Evolutionary conservation across 1,140 invertebrate species (phyloP).

Genomic region (Drosophila tristis): DNA sequence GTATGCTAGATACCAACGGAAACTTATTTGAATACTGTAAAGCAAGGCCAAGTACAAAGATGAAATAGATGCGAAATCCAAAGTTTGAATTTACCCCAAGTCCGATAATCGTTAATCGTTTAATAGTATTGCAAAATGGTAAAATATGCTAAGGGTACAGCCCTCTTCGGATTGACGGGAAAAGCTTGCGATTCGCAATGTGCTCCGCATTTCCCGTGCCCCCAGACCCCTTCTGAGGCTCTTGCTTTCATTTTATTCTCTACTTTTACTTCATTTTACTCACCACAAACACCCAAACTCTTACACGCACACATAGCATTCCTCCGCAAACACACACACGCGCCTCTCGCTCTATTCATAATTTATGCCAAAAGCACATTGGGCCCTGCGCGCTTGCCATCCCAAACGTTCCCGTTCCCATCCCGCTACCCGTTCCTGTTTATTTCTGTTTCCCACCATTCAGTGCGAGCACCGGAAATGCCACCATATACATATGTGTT

Average conservation of each 20-base stretch:
- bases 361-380: slow-evolving; percentile 81
- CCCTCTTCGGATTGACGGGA: slow-evolving; percentile 28
- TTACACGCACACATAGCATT: slow-evolving; percentile 27
- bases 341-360: slow-evolving; percentile 73
- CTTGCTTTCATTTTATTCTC: slow-evolving; percentile 78
- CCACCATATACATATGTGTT: slow-evolving; percentile 65
- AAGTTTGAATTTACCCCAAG: no score
- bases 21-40: no score
- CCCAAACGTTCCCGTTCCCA: slow-evolving; percentile 30
- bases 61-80: no score
- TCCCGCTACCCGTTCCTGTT: not conserved
- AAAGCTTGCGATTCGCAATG: slow-evolving; percentile 19
- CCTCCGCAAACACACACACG: slow-evolving; percentile 10
- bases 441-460: slow-evolving; percentile 46
- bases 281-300: slow-evolving; percentile 60
- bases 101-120: no score
- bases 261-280: slow-evolving; percentile 76
- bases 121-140: no score
- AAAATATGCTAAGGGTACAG: slow-evolving; percentile 20
- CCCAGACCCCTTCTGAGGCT: slow-evolving; percentile 41
- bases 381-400: slow-evolving; percentile 30
- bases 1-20: no score
- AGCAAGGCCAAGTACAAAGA: no score
- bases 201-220: slow-evolving; percentile 7
- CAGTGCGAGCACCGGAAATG: slow-evolving; percentile 70